A percentile compares a stretch with the other conserved stretches of the same genome.
phyloP scores from a whole-genome alignment of 2,797 vertebrate species.

The Brotula barbata region DNA sequence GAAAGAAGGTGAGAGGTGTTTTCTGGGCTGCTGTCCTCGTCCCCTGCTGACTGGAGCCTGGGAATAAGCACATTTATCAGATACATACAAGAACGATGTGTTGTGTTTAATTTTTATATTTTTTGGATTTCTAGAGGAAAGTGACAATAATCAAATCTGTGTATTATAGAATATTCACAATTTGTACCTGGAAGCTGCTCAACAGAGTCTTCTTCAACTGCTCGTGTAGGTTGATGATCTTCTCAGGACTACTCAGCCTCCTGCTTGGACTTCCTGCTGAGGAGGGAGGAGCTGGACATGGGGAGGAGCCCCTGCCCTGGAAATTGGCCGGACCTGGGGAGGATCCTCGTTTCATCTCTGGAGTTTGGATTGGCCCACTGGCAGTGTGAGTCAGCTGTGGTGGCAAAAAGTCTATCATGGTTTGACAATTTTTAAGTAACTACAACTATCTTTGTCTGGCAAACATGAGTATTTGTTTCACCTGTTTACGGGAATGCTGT shows the following conservation, averaged over 20 bases:
- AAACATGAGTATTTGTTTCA: too few relatives aligned
- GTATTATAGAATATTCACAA: background rate
- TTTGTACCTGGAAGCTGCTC: conserved; percentile 67
- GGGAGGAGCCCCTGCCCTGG: conserved; percentile 4
- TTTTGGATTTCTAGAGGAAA: too few relatives aligned
- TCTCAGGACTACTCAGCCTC: conserved; percentile 69
- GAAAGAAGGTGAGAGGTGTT: conserved; percentile 36
- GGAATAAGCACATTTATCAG: background rate
- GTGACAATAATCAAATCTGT: too few relatives aligned
- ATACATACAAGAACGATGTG: background rate
- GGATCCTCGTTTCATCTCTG: conserved; percentile 16
- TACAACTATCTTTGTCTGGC: too few relatives aligned
- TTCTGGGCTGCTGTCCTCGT: conserved; percentile 51
- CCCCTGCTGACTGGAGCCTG: conserved; percentile 60
- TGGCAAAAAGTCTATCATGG: background rate
- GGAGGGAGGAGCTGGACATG: background rate
- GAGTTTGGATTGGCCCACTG: conserved; percentile 17
- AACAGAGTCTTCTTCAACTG: conserved; percentile 70
- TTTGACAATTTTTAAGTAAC: background rate
- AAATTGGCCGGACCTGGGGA: conserved; percentile 23
- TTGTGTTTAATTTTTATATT: too few relatives aligned
- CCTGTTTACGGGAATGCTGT: background rate
- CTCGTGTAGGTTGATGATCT: conserved; percentile 71
- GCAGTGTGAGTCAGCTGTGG: conserved; percentile 57
- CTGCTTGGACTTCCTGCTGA: background rate